Base-by-base conservation (phyloP, 2,888 invertebrate genomes). In the Noctua comes region DNA sequence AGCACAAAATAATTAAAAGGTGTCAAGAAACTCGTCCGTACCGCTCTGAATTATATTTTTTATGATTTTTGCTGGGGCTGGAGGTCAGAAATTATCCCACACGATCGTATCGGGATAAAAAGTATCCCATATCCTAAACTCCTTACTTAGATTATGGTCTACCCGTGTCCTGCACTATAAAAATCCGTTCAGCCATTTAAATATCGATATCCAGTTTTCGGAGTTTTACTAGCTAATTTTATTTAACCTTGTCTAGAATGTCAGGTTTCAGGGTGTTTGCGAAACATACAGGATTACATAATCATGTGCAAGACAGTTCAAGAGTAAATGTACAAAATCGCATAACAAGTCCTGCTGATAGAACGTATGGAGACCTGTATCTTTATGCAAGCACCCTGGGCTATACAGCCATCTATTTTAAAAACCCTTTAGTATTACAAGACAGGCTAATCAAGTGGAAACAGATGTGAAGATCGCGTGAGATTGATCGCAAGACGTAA, bases 401-500 rank as follows among this genome's bases (percentile, higher is more conserved):
- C 13, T 13, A 21, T 18, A 59, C 31, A 43, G 24, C 27, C 51
- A 46, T 31, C 66, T 16, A n/a, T 43, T 62, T 79, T 68, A 48
- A 46, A 68, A 74, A 86, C 64, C 4, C 80, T 80, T 73, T 74
- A 68, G 64, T 31, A 70, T 62, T 77, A 73, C 76, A 77, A 86
- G 88, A 88, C 88, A 87, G 84, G 73, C 72, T 86, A 90, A 91
- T 91, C 87, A 88, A 78, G 79, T 85, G 89, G 73, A 90, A 88
- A 91, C 84, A 86, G 91, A 91, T 91, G 90, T 64, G 80, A 43
- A 64, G 73, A 85, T 91, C 86, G 91, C 91, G 92, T 91, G 92
- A 77, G 84, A 80, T 84, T 72, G 71, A 87, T 89, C 76, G 73
- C 40, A 59, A 21, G 65, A 68, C 64, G 72, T 65, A 74, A 77